Conservation (phyloP, 2,113 vertebrate genomes). For the Scartelaos histophorus region DNA sequence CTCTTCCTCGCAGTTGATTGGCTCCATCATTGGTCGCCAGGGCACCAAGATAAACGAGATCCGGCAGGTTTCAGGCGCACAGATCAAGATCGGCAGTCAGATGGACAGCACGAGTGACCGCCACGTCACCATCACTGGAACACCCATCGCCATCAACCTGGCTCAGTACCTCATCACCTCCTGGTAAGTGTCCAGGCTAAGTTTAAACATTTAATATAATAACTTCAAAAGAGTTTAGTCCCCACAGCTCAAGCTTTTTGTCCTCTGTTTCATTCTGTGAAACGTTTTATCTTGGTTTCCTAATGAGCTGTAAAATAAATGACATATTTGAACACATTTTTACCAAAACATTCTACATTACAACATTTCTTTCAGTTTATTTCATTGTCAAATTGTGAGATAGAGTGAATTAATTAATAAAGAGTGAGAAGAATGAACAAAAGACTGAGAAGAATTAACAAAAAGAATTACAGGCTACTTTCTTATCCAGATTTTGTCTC, state of each 20-base stretch:
- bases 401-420: too few relatives aligned
- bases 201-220: not conserved
- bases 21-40: constrained; percentile 93
- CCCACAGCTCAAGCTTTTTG: not conserved
- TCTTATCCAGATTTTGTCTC: not conserved
- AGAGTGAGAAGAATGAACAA: not conserved
- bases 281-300: not conserved
- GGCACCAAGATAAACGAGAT: constrained; percentile 81
- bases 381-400: not conserved
- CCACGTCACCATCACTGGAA: constrained; percentile 90
- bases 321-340: not conserved
- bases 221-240: not conserved
- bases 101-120: constrained; percentile 88
- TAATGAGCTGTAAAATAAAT: not conserved
- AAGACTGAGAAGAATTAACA: not conserved
- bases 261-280: not conserved
- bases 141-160: constrained; percentile 89
- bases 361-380: not conserved
- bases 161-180: constrained; percentile 95
- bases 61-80: constrained; percentile 88
- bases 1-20: constrained; percentile 81
- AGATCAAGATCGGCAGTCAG: constrained; percentile 96
- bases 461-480: not conserved
- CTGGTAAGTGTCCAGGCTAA: constrained; percentile 79
- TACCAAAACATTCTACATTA: not conserved